Evolutionary conservation across 2,797 vertebrate species (phyloP), one percentile per base, ranked within the genome.

Genomic region (Cossypha niveicapilla): DNA sequence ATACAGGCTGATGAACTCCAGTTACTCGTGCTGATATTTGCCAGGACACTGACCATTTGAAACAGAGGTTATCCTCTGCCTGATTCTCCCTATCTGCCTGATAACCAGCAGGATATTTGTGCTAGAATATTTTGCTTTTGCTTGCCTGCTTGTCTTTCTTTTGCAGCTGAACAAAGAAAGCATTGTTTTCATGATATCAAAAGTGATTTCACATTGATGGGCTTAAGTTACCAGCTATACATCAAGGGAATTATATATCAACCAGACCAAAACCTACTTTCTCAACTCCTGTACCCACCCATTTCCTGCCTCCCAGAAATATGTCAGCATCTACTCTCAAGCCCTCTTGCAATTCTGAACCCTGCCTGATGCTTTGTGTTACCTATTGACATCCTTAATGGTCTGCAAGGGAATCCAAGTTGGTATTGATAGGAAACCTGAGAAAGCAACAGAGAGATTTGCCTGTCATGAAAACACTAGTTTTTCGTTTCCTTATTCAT

Each of bases 91-190:
- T 89, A 72, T 93, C 93, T 78, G 75, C 41, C 65, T 89, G 92
- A 93, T 96, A 95, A 86, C 86, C 86, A 88, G 72, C 93, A 92
- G 94, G 93, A 88, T 95, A 95, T 94, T 83, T 94, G 58, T 85
- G 58, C 68, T 72, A 73, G 70, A 96, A 86, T 90, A 92, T 90
- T 93, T 93, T 94, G 65, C 84, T 91, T 95, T 88, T 91, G 66
- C 65, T 41, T 90, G 72, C 47, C 65, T 73, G 27, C 37, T 65
- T 82, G 71, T 74, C 72, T 92, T 50, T 56, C 88, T 67, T 80
- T 85, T 82, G 50, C 78, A 94, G 88, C 68, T 93, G 92, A 95
- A 91, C 75, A 95, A 93, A 95, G 88, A 92, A 10, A 89, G 15
- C 19, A 68, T 86, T 94, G 78, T 94, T 91, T 92, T 73, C 27